Evolutionary conservation across 2,113 vertebrate genomes (phyloP).

Genomic region (Perca flavescens): DNA sequence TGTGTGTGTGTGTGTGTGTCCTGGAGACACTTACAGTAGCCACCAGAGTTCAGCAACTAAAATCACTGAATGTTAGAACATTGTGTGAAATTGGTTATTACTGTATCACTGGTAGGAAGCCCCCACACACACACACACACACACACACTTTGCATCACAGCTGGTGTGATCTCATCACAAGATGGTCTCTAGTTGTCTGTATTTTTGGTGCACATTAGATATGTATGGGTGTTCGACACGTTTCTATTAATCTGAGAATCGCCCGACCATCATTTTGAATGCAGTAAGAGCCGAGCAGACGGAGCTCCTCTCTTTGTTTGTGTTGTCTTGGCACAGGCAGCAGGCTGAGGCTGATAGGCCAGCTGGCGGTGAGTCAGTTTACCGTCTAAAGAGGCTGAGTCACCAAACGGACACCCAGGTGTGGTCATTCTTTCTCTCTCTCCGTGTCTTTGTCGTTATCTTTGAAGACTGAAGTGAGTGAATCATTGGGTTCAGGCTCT

Average conservation of each 20-base stretch:
- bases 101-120: too few species aligned
- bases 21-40: too few species aligned
- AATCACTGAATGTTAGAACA: too few species aligned
- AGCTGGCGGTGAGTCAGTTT: conserved; percentile 68
- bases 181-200: neutral
- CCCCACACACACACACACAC: too few species aligned
- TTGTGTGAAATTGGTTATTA: too few species aligned
- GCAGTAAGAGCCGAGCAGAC: neutral
- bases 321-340: conserved; percentile 40
- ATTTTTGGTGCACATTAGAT: neutral
- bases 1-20: too few species aligned
- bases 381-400: conserved; percentile 65
- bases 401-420: conserved; percentile 69
- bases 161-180: too few species aligned
- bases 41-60: too few species aligned
- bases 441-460: conserved; percentile 27
- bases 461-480: conserved; percentile 56
- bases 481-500: conserved; percentile 52
- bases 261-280: neutral
- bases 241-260: neutral
- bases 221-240: neutral
- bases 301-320: conserved; percentile 22
- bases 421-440: conserved; percentile 53
- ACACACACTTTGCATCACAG: too few species aligned
- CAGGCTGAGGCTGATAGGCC: conserved; percentile 45